phyloP scores from a whole-genome alignment of 2,113 vertebrate species.

The Scalopus aquaticus region DNA sequence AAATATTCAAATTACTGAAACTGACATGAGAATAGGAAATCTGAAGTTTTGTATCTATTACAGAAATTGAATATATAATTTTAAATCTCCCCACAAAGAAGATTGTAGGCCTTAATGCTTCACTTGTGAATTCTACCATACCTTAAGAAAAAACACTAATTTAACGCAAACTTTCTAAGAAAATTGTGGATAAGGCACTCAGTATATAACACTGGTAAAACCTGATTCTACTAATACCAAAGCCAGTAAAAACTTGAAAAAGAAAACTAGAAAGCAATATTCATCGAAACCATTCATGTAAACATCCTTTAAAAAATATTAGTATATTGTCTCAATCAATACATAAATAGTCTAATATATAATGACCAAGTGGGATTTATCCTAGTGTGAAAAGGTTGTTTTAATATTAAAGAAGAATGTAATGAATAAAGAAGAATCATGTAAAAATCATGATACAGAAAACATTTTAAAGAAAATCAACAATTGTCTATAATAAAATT shows the following conservation, averaged over 20 bases:
- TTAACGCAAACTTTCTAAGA: background rate
- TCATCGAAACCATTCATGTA: background rate
- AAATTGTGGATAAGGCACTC: background rate
- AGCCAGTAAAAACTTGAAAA: background rate
- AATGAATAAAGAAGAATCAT: background rate
- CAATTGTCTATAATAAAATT: background rate
- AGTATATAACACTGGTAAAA: background rate
- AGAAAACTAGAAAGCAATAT: conserved; percentile 7
- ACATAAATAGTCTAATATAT: background rate
- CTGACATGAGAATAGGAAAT: background rate
- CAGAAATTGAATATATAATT: background rate
- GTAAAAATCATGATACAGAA: background rate
- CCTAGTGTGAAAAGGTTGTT: background rate
- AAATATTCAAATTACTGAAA: conserved; percentile 38
- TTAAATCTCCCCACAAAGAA: background rate
- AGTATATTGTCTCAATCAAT: background rate
- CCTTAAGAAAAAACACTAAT: background rate
- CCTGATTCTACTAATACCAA: background rate
- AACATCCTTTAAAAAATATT: conserved; percentile 38
- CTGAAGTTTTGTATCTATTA: background rate
- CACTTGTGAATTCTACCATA: background rate
- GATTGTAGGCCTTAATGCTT: background rate
- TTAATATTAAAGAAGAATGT: background rate
- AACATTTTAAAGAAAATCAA: background rate
- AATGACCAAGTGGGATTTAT: background rate